These are phyloP conservation scores for Ascaphus truei DNA, from an alignment of 2,113 vertebrate species.

Conservation along the genomic window DNA sequence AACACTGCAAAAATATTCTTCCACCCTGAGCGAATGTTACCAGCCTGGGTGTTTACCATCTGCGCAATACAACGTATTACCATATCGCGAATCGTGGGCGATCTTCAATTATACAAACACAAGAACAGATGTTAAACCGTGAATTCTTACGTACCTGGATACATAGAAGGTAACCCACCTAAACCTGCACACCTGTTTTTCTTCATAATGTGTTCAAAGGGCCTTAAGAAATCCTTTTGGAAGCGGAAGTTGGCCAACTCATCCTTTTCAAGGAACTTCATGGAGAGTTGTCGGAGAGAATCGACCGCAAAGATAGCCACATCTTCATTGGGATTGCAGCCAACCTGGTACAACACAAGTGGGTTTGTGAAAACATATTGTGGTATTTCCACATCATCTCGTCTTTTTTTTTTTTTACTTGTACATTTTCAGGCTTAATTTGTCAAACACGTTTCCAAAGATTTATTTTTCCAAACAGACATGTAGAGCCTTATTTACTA, in stretches of 20 bases:
- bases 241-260: constrained; percentile 97
- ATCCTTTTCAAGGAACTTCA: constrained; percentile 98
- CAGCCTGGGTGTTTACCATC: constrained; percentile 96
- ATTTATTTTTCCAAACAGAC: no score
- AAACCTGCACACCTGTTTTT: constrained; percentile 83
- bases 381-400: no score
- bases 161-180: neutral
- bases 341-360: constrained; percentile 86
- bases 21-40: constrained; percentile 97
- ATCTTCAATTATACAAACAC: constrained; percentile 54
- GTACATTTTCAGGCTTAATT: no score
- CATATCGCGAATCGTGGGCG: constrained; percentile 95
- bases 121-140: neutral
- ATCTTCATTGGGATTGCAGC: constrained; percentile 97
- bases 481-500: no score
- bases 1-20: constrained; percentile 98
- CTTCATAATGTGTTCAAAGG: constrained; percentile 98
- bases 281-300: constrained; percentile 91
- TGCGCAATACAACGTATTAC: constrained; percentile 93
- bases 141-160: neutral
- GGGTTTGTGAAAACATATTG: no score
- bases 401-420: no score
- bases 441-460: no score
- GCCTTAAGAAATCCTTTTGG: constrained; percentile 95
- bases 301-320: constrained; percentile 96